Base-by-base conservation (phyloP, 2,797 vertebrate species). In the Arctocebus calabarensis region DNA sequence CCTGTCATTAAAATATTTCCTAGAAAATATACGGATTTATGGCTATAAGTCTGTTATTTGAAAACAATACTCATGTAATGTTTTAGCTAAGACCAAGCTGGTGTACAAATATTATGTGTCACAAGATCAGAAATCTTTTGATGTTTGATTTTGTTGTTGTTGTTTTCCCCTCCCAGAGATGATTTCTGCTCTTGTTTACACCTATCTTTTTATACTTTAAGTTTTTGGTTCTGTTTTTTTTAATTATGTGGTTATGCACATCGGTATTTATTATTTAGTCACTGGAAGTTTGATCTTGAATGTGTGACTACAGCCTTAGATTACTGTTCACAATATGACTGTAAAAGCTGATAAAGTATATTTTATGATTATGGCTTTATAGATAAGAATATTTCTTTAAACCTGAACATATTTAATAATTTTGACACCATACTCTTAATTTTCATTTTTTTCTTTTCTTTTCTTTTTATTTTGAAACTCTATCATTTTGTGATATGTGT, bases 371-470 rank as follows among this genome's bases (percentile, higher is more conserved):
- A 57, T 3, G 1, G 71, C 45, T 81, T 86, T 70, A 94, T 11
- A 16, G 7, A 86, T 43, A 40, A 91, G 7, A 95, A 57, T 73
- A 90, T 96, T 91, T 94, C 27, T 94, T 90, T 52, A 79, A 93
- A 74, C 1, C 22, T 61, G 70, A 40, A 43, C 3, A 70, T 34
- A 73, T 66, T 85, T 66, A 94, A 43, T 4, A 82, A 71, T 61
- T 74, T 75, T 91, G 27, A 37, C 25, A 77, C 40, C 17, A 7
- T 55, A 25, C 2, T 14, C n/a, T 81, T 57, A 75, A 23, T 32
- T 40, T 68, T 43, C 20, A 66, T 43, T 82, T 16, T 29, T 78
- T 34, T 48, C 70, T 48, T 55, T 29, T 29, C 1, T 29, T 64
- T 19, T 34, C 17, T 66, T 52, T 14, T 57, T 59, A 22, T 43